Evolutionary conservation across 2,888 invertebrate genomes (phyloP).

Genomic region (Helobdella robusta): DNA sequence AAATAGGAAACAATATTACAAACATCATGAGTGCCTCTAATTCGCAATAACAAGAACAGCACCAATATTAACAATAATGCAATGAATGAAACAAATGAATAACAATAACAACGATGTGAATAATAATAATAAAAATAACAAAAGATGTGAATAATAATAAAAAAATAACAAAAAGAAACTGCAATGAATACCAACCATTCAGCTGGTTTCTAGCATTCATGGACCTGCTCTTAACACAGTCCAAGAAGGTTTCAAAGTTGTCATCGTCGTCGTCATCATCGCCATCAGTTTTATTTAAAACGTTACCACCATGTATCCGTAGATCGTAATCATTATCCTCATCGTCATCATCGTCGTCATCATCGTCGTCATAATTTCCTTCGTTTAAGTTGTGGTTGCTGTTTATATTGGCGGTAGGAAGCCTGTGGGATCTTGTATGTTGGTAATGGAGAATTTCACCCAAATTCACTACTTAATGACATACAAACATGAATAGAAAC

Average conservation of each 20-base stretch:
- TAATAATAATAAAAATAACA: neutral
- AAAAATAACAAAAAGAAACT: neutral
- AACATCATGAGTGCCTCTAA: no score
- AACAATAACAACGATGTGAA: neutral
- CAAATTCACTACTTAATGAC: no score
- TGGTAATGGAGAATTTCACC: no score
- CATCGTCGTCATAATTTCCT: neutral
- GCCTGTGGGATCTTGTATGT: no score
- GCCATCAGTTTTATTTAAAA: neutral
- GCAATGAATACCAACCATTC: neutral
- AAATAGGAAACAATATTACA: no score
- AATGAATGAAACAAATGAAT: neutral
- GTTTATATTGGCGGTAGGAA: neutral
- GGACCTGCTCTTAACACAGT: constrained; percentile 46
- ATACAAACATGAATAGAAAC: neutral
- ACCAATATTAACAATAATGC: no score
- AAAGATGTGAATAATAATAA: neutral
- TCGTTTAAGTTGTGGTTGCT: neutral
- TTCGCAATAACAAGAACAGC: no score
- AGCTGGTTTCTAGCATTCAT: constrained; percentile 33
- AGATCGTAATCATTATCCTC: neutral
- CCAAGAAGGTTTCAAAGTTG: constrained; percentile 48
- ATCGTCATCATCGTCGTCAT: neutral
- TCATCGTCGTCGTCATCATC: constrained; percentile 39
- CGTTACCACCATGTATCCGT: neutral